Evolutionary conservation across 2,797 vertebrate genomes (phyloP).

Genomic region (Eidolon dupreanum): DNA sequence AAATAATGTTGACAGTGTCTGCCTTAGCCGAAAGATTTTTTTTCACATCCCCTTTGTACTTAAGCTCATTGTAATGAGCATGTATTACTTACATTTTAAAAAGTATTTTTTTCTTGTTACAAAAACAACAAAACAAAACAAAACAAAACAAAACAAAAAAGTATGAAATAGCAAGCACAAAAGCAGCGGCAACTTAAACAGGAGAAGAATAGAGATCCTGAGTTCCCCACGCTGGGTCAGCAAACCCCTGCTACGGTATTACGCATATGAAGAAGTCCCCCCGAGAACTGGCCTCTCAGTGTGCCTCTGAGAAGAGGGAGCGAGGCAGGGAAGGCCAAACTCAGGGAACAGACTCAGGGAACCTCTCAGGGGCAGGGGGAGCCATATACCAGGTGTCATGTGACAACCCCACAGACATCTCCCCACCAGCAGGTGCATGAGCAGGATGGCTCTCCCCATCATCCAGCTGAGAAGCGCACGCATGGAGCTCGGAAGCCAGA

Average conservation of each 20-base stretch:
- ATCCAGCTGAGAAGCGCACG: neutral
- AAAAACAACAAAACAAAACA: neutral
- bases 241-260: rapidly evolving
- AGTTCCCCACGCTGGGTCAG: neutral
- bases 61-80: neutral
- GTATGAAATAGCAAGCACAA: neutral
- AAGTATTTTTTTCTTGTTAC: neutral
- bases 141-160: neutral
- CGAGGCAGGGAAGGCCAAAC: neutral
- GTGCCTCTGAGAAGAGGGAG: neutral
- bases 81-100: neutral
- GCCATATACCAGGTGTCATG: neutral
- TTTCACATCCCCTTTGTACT: neutral
- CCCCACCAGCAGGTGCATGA: rapidly evolving
- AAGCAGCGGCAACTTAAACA: neutral
- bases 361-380: neutral
- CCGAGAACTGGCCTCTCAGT: neutral
- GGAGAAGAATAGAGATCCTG: neutral
- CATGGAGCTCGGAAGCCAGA: rapidly evolving
- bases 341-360: neutral
- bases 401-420: rapidly evolving
- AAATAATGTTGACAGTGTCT: neutral
- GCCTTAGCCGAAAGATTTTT: neutral
- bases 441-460: neutral
- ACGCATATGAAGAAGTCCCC: neutral